Evolutionary conservation across 2,113 vertebrate genomes (phyloP), one percentile per base, ranked within the genome.

Genomic region (Aplodontia rufa): DNA sequence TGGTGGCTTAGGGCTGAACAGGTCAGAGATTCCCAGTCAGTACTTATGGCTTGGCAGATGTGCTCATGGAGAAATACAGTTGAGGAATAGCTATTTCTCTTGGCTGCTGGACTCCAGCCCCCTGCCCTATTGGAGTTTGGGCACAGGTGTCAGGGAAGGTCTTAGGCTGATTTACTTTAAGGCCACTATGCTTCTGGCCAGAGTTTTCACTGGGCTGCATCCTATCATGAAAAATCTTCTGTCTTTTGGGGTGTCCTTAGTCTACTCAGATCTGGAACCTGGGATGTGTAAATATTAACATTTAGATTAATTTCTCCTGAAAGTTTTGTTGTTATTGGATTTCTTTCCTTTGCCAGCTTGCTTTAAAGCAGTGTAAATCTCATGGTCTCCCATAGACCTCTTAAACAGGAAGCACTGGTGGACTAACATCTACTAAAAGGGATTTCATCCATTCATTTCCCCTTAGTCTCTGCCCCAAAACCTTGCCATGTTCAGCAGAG

Each of bases 251-350:
- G 91, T 90, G 51, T 51, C 51, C 1, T 87, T 28, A 0, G 55
- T 69, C 37, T 64, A 24, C n/a, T n/a, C n/a, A n/a, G n/a, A n/a
- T n/a, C n/a, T n/a, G 60, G 68, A 92, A 24, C 89, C 93, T 88
- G 40, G 64, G 51, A 47, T 91, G 69, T 85, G 55, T 82, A 91
- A 93, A 45, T 85, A 96, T 93, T 97, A 97, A 92, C 91, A 95
- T 97, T 97, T 95, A 96, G 96, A 97, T 96, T 90, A 87, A 92
- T 96, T 96, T 96, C 86, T 96, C 68, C 47, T 79, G 91, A 78
- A 72, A 82, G 47, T 69, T 62, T 32, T 37, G 89, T 32, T 37
- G 89, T 82, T 96, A 95, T 91, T 96, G 82, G 86, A 93, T 91
- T 95, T 95, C 68, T 82, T 66, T 88, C 68, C 88, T 53, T 83